Evolutionary conservation across 2,888 invertebrate genomes (phyloP).

Genomic region (Drosophila kambysellisi): DNA sequence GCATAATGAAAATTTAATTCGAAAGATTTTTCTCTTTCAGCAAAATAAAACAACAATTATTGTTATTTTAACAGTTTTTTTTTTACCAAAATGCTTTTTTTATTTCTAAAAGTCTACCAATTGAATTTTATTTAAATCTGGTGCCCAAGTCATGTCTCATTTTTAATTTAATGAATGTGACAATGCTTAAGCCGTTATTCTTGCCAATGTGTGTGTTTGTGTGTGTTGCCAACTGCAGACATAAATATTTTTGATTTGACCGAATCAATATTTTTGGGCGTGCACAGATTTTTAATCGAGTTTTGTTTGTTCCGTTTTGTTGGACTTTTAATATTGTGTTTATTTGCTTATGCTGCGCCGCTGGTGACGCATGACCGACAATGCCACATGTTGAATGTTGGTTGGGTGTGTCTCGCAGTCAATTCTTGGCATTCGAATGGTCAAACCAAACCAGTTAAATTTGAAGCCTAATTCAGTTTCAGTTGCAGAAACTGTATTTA

Average conservation of each 20-base stretch:
- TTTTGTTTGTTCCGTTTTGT: conserved; percentile 49
- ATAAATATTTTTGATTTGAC: conserved; percentile 43
- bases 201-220: neutral
- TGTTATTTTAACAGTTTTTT: neutral
- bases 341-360: conserved; percentile 5
- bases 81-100: neutral
- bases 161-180: conserved; percentile 31
- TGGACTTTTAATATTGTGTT: conserved; percentile 3
- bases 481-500: neutral
- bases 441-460: conserved; percentile 12
- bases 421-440: conserved; percentile 32
- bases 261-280: conserved; percentile 63
- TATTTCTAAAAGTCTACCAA: neutral
- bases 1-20: neutral
- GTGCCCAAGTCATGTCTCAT: conserved; percentile 48
- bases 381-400: conserved; percentile 41
- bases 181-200: conserved; percentile 29
- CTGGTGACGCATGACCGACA: conserved; percentile 41
- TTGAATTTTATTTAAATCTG: conserved; percentile 12
- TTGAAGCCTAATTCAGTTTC: neutral
- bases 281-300: conserved; percentile 77
- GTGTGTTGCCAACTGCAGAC: conserved; percentile 37
- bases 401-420: conserved; percentile 17
- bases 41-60: neutral
- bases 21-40: neutral